Base-by-base conservation (phyloP, 2,888 invertebrate species). In the Lacanobia wlatinum region DNA sequence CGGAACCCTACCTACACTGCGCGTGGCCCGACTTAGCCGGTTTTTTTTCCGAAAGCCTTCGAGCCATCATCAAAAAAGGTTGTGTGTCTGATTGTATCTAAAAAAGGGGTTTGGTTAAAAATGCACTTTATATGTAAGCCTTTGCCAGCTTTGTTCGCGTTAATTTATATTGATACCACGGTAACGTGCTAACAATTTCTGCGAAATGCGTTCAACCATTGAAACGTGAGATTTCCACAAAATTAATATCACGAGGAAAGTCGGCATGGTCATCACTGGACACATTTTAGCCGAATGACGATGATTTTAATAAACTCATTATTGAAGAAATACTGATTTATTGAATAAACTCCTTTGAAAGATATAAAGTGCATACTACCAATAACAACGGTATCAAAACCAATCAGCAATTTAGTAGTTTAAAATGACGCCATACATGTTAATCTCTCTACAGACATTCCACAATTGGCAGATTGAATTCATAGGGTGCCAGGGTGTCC, bases 391-490 rank as follows among this genome's bases (percentile, higher is more conserved):
- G 10, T 48, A 14, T n/a, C 9, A 21, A 34, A 59, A 38, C 56
- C 1, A 60, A 43, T 62, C 18, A 38, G n/a, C 34, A 63, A 21
- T 43, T 16, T 21, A 40, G 40, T 52, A 28, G 2, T 21, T 53
- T 28, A 1, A 16, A 21, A 43, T 14, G n/a, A 2, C 14, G 7
- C 16, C 12, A 12, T n/a, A 52, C 8, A 75, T 34, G 40, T 12
- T 40, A 40, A 75, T 21, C 63, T 18, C 18, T 16, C 28, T 6
- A 21, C n/a, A 50, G 1, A 28, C 6, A 12, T 40, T 59, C 28
- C 9, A 55, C n/a, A 58, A 73, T 18, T 38, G 38, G 21, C 38
- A 52, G n/a, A 74, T 70, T 78, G 50, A 61, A 70, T 61, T 56
- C 34, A 34, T 18, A 67, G 40, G 28, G 12, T 43, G 56, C 60